Evolutionary conservation across 2,888 invertebrate species (phyloP), one percentile per base, ranked within the genome.

Genomic region (Drosophila multiciliata): DNA sequence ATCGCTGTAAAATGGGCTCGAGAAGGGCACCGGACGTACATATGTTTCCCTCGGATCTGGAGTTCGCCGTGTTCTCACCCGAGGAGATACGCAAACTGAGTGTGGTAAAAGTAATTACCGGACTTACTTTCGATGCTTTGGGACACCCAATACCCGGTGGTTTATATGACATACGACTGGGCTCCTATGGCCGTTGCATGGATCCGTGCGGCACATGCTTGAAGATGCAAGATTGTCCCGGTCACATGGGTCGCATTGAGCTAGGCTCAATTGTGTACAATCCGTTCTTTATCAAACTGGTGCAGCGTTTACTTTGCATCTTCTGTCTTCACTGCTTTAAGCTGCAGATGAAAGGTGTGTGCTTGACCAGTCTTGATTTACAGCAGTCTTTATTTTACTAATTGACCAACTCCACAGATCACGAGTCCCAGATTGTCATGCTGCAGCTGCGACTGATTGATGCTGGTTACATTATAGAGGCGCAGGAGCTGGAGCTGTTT

Each of bases 221-320:
- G 12, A 94, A 94, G 23, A 91, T 95, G 52, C 91, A 94, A 9
- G 94, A 95, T 74, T 99, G 99, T 91, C 95, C 96, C 0, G 99
- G 99, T 0, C 99, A 99, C 93, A 96, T 98, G 93, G 99, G 99
- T 0, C 98, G 99, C 91, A 98, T 99, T 75, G 96, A 97, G 79
- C 94, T 99, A 1, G 97, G 98, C 0, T 93, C 99, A 15, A 96
- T 98, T 0, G 97, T 98, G 0, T 96, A 97, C 66, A 99, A 99
- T 94, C 99, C 99, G 0, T 91, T 99, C 54, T 98, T 98, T 89
- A 96, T 97, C 75, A 96, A 96, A 89, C 94, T 95, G 36, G 94
- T 99, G 23, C 95, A 94, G 64, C 94, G 94, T 1, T 92, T 98
- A 11, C 94, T 97, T 59, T 94, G 95, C 74, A 93, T 96, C 1